phyloP scores from a whole-genome alignment of 2,113 vertebrate species.

The Leptobrachium ailaonicum region DNA sequence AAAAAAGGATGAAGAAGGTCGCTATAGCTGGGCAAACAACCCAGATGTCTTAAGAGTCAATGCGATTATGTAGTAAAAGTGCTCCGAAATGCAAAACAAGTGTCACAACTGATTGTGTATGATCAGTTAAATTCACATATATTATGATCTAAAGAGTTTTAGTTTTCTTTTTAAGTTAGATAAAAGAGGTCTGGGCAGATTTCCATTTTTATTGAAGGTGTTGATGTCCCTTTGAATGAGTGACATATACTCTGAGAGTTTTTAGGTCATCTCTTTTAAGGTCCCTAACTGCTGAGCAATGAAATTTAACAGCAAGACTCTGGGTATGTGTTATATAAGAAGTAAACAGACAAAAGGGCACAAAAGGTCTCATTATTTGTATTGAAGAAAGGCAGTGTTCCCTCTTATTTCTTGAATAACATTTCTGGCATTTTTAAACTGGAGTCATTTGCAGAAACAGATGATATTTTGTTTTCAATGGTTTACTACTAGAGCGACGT shows the following conservation, averaged over 20 bases:
- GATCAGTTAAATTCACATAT: conserved; percentile 18
- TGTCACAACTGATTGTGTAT: conserved; percentile 1
- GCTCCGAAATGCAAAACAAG: conserved; percentile 4
- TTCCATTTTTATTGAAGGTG: conserved; percentile 24
- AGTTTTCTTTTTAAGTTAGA: background rate
- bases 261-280: conserved; percentile 35
- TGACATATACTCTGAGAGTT: conserved; percentile 26
- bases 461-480: conserved; percentile 48
- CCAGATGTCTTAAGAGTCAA: background rate
- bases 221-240: conserved; percentile 14
- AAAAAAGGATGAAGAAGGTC: background rate
- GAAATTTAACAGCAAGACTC: conserved; percentile 24
- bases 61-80: conserved; percentile 15
- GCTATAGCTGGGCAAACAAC: conserved; percentile 6
- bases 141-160: conserved; percentile 15
- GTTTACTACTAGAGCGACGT: conserved; percentile 39
- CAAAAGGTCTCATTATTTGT: conserved; percentile 41
- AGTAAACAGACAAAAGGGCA: conserved; percentile 44
- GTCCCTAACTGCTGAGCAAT: conserved; percentile 32
- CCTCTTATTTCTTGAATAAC: conserved; percentile 43
- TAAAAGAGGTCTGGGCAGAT: conserved; percentile 18
- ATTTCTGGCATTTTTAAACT: conserved; percentile 49
- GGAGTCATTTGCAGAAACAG: conserved; percentile 46
- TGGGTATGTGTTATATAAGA: conserved; percentile 37
- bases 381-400: conserved; percentile 45